These are phyloP conservation scores for Spatula versicolor DNA, from an alignment of 2,797 vertebrate genomes.

Conservation along the genomic window DNA sequence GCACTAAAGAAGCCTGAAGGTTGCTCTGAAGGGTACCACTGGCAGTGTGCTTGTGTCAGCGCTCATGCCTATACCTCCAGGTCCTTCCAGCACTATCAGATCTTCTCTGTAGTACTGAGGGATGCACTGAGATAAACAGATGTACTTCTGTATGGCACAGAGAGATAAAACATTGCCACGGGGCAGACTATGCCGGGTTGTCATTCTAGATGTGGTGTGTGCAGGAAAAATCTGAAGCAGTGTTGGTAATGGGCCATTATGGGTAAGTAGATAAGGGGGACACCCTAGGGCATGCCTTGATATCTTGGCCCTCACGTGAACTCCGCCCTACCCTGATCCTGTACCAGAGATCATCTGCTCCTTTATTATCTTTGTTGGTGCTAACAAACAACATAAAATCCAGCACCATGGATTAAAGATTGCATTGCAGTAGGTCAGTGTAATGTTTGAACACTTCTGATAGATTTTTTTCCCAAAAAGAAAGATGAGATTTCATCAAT, in stretches of 20 bases:
- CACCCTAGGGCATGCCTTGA: not conserved
- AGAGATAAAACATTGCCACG: not conserved
- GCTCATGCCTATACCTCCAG: not conserved
- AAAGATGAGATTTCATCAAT: not conserved
- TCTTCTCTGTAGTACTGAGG: not conserved
- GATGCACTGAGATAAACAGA: not conserved
- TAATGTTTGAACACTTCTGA: not conserved
- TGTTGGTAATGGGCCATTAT: not conserved
- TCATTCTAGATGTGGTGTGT: not conserved
- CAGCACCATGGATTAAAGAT: not conserved
- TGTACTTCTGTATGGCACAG: not conserved
- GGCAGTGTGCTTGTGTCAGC: not conserved
- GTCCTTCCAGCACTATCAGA: not conserved
- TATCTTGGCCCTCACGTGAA: accelerated
- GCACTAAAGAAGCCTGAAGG: not conserved
- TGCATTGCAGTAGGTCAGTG: not conserved
- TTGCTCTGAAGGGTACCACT: not conserved
- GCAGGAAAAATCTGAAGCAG: not conserved
- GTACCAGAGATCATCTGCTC: not conserved
- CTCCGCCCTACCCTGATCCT: not conserved
- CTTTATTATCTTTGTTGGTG: not conserved
- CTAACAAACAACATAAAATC: not conserved
- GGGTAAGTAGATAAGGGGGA: not conserved
- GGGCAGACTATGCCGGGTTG: not conserved
- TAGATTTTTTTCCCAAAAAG: not conserved